Conservation (phyloP, 2,797 vertebrate species). For the Oreortyx pictus region DNA sequence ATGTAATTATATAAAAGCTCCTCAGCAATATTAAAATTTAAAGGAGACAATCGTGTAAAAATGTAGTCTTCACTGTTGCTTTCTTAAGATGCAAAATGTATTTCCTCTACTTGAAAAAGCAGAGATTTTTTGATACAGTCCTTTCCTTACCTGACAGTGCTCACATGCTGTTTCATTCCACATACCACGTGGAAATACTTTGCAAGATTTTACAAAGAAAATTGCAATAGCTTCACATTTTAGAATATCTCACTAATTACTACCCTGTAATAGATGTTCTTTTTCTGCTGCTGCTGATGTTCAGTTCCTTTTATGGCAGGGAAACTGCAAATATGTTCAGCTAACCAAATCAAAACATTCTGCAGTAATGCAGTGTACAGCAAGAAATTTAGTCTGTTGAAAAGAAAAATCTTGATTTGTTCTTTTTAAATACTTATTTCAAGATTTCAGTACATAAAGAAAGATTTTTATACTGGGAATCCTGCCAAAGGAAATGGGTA, state of each 20-base stretch:
- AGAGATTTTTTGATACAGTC: not conserved
- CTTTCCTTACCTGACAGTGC: not conserved
- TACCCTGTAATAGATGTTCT: not conserved
- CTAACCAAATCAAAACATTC: not conserved
- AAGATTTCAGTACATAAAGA: not conserved
- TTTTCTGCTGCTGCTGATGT: not conserved
- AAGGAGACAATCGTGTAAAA: constrained; percentile 17
- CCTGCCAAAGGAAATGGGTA: not conserved
- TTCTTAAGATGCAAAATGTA: not conserved
- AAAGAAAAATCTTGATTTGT: not conserved
- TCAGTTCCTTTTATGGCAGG: not conserved
- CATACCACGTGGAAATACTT: not conserved
- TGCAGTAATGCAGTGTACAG: not conserved
- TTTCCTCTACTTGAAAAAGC: not conserved
- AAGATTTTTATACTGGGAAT: not conserved
- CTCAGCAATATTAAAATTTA: constrained; percentile 55
- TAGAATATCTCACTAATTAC: not conserved
- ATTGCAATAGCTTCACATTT: not conserved
- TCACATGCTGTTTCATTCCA: not conserved
- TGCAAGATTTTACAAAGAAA: not conserved
- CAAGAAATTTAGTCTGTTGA: not conserved
- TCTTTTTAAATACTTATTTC: not conserved
- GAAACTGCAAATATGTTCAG: not conserved
- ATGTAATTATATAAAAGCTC: constrained; percentile 51
- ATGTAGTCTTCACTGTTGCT: not conserved